Conservation (phyloP, 1,140 invertebrate genomes). For the Zaprionus gabonicus region DNA sequence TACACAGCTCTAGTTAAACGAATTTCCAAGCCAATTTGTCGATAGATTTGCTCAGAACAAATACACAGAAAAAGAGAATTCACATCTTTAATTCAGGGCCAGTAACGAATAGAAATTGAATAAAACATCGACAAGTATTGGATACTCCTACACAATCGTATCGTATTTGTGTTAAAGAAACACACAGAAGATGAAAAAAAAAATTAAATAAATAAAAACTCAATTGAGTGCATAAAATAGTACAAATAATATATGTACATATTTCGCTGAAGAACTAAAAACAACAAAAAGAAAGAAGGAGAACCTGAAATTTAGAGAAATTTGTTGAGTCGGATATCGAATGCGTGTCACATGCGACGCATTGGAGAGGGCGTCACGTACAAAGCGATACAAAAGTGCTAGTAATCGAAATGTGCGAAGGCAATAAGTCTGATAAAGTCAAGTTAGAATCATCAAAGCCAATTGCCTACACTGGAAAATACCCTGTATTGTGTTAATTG, state of each 20-base stretch:
- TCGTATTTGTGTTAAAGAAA: constrained; percentile 10
- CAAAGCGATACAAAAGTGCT: constrained; percentile 56
- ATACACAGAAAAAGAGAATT: not conserved
- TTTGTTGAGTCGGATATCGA: constrained; percentile 32
- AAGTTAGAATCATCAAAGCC: not conserved
- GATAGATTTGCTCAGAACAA: not conserved
- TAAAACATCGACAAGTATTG: constrained; percentile 29
- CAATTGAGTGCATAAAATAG: constrained; percentile 38
- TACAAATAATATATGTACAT: constrained; percentile 46
- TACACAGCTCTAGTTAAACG: not conserved
- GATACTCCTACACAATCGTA: not conserved
- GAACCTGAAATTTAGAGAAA: not conserved
- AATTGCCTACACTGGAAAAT: not conserved
- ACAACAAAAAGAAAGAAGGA: constrained; percentile 26
- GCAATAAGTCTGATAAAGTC: constrained; percentile 47
- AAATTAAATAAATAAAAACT: constrained; percentile 26
- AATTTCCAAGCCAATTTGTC: constrained; percentile 12
- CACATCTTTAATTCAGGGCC: constrained; percentile 26
- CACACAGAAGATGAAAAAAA: constrained; percentile 13
- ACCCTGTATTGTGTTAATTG: not conserved
- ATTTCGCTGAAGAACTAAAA: constrained; percentile 28
- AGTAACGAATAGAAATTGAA: constrained; percentile 22
- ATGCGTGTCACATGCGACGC: constrained; percentile 70
- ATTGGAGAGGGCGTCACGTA: constrained; percentile 56
- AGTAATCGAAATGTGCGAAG: constrained; percentile 59